Evolutionary conservation across 2,797 vertebrate species (phyloP), one percentile per base, ranked within the genome.

Genomic region (Chiloscyllium punctatum): DNA sequence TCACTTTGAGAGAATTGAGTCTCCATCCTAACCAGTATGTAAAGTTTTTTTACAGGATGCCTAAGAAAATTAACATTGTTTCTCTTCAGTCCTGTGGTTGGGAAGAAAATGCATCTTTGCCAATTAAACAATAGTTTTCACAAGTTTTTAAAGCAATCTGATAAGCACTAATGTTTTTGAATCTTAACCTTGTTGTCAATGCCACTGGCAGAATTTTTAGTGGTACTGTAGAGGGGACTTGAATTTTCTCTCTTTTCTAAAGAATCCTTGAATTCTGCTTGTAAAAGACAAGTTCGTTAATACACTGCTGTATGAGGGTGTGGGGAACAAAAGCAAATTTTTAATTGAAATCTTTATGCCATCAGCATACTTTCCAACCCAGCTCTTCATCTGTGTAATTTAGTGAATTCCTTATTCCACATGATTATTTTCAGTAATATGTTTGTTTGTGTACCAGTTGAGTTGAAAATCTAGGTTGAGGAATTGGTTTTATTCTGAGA

Each of bases 101-200:
- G 42, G 71, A 95, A 94, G 68, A 71, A 94, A 48, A 95, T 95
- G 71, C 77, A 69, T 77, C 74, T 30, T 95, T 95, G 94, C 94
- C 53, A 77, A 95, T 95, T 95, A 95, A 95, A 95, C 71, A 77
- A 95, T 77, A 95, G 48, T 95, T 95, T 94, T 95, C 94, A 95
- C 72, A 95, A 95, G 94, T 95, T 95, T 94, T 95, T 95, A 95
- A 72, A 62, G 57, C 94, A 95, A 95, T 53, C 94, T 95, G 94
- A 95, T 77, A 94, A 95, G 94, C 71, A 95, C 57, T 77, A 95
- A 95, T 95, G 94, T 77, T 95, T 95, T 95, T 95, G 94, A 74
- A 95, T 95, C 48, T 51, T 77, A 53, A 95, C 77, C 69, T 53
- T 95, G 94, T 74, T 77, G 42, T 74, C 42, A n/a, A 13, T 95